Base-by-base conservation (phyloP, 1,140 invertebrate species). In the Pseudomyrmex gracilis region DNA sequence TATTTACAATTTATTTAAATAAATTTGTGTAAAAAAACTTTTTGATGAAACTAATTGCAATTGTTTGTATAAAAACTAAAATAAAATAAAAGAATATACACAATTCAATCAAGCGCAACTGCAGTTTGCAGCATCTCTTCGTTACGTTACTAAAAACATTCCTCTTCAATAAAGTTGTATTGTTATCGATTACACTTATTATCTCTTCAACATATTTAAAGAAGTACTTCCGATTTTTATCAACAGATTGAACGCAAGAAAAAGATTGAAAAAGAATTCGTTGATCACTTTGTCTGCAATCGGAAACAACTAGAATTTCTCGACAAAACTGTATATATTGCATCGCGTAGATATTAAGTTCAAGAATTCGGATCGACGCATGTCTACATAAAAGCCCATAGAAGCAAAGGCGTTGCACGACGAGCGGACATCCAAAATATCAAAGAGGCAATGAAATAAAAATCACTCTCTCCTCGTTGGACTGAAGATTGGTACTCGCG, bases 401-500 rank as follows among this genome's bases (percentile, higher is more conserved):
- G 73, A 83, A 45, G 24, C 63, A 71, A 73, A 71, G 60, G 12
- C 45, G 45, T 80, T 49, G 45, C 67, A 57, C 45, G 60, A 9
- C 34, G 8, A 13, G 24, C 43, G 67, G 73, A 84, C 67, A 12
- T 78, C 80, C 57, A 80, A 34, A 34, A 67, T 87, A 83, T 87
- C 86, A 87, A 87, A 87, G 34, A 34, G 82, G 73, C 77, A 57
- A 74, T 61, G 55, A 78, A 68, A 84, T 87, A 87, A 87, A 86
- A 87, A 78, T 57, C 49, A 58, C 22, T 55, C 68, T 67, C 49
- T 73, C 34, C 12, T 60, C 53, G 71, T 58, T 73, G 34, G 45
- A 8, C 43, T 67, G 66, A 61, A 87, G 86, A 87, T 87, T 87
- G 86, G 86, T 80, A 87, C 85, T 87, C 66, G 73, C 76, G 85